Base-by-base conservation (phyloP, 2,888 invertebrate genomes). In the Marasmarcha lunaedactyla region DNA sequence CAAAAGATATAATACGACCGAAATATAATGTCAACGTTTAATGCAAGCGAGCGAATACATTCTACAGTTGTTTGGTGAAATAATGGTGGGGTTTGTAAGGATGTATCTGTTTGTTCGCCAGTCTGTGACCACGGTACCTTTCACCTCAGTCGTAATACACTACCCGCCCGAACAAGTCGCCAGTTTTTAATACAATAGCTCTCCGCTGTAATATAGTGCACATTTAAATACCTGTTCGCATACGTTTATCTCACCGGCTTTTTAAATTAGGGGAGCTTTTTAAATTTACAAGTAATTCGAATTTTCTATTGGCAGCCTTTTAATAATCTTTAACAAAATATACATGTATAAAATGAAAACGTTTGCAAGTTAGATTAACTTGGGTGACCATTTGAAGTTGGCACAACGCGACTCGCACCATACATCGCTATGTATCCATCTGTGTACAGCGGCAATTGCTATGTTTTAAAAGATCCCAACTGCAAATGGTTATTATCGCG, bases 231-330 rank as follows among this genome's bases (percentile, higher is more conserved):
- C 59, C 69, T 67, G 66, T 72, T 66, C 68, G 71, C 65, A 69
- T 71, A 71, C 72, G 74, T 73, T 71, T 68, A 65, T 66, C 59
- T 66, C 64, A 69, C 67, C 49, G 58, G 72, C 72, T 74, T 72
- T 60, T 57, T 73, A 59, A 63, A 30, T 64, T 64, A 67, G 63
- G 65, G 54, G 64, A 60, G 68, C 65, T 68, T 68, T 60, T 55
- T 64, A 55, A 57, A 60, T 57, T 57, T 49, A 62, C 59, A 63
- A 63, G 66, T 52, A 47, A 55, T 55, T 54, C 62, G 11, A 30
- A 9, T 63, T 66, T 66, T 68, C 67, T 67, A 74, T 76, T 71
- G 67, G 71, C 71, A 65, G 65, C 66, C 58, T 64, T 67, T 70
- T 57, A 60, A 63, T 60, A 58, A 49, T 54, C 52, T 54, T 53